A percentile compares a stretch with the other conserved stretches of the same genome.
These are phyloP conservation scores for Argopecten irradians DNA, from an alignment of 1,140 invertebrate genomes.

Conservation along the genomic window DNA sequence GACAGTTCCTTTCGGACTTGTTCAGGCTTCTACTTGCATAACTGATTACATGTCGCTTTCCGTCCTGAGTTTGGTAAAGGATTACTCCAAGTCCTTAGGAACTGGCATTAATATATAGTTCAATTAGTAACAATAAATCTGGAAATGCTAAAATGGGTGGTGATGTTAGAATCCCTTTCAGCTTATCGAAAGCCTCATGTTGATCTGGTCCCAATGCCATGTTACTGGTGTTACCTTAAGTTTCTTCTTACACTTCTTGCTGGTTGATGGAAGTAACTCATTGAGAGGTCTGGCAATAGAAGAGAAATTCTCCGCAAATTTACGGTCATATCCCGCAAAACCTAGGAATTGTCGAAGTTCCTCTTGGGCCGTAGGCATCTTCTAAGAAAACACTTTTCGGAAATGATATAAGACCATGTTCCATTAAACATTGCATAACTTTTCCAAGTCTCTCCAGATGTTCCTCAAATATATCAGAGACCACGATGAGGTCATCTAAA, in stretches of 20 bases:
- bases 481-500: too few species aligned
- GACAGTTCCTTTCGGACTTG: too few species aligned
- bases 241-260: constrained; percentile 9
- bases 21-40: constrained; percentile 44
- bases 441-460: too few species aligned
- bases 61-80: constrained; percentile 44
- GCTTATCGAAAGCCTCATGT: constrained; percentile 45
- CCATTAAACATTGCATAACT: too few species aligned
- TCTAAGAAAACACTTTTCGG: too few species aligned
- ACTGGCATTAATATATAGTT: too few species aligned
- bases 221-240: neutral
- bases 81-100: constrained; percentile 65
- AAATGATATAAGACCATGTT: too few species aligned
- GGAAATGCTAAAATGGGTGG: constrained; percentile 55
- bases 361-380: constrained; percentile 56
- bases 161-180: constrained; percentile 44
- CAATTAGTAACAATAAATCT: constrained; percentile 36
- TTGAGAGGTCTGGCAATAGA: constrained; percentile 41
- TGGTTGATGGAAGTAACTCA: constrained; percentile 33
- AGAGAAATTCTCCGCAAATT: constrained; percentile 59
- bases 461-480: too few species aligned
- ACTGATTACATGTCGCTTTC: constrained; percentile 26
- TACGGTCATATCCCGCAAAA: constrained; percentile 60
- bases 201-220: constrained; percentile 38
- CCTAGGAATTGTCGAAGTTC: constrained; percentile 66